Conservation (phyloP, 2,888 invertebrate genomes). For the Standfussiana lucernea region DNA sequence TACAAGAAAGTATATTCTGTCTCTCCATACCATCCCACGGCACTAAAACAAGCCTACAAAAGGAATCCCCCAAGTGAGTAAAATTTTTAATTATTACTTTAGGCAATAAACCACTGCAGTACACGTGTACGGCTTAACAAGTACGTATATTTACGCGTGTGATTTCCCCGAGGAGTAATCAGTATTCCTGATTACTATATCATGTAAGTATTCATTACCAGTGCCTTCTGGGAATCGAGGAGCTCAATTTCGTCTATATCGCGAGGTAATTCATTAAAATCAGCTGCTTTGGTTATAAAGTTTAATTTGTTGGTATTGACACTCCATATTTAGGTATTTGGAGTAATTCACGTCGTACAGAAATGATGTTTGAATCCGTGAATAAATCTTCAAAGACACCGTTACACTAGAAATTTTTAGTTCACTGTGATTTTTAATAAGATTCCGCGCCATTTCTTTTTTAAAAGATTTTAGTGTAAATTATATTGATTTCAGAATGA, state of each 20-base stretch:
- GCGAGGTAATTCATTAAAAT: constrained; percentile 27
- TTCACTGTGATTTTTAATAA: too few species aligned
- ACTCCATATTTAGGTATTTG: background rate
- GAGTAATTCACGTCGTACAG: background rate
- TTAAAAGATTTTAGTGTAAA: too few species aligned
- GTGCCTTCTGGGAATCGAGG: constrained; percentile 29
- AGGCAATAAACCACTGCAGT: constrained; percentile 18
- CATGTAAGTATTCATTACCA: constrained; percentile 54
- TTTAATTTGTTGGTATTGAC: constrained; percentile 4
- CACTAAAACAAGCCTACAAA: background rate
- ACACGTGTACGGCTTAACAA: background rate
- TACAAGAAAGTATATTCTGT: background rate
- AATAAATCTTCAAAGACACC: background rate
- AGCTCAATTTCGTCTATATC: constrained; percentile 21
- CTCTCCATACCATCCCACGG: background rate
- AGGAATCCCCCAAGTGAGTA: constrained; percentile 4
- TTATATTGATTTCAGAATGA: too few species aligned
- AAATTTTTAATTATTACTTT: constrained; percentile 36
- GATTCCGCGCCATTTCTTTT: too few species aligned
- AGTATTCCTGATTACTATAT: constrained; percentile 54
- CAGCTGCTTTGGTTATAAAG: background rate
- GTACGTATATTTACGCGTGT: constrained; percentile 31
- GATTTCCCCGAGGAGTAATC: constrained; percentile 56
- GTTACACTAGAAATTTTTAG: too few species aligned
- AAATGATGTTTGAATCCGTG: background rate